Conservation (phyloP, 1,140 invertebrate genomes). For the Leptonema lineaticorne region DNA sequence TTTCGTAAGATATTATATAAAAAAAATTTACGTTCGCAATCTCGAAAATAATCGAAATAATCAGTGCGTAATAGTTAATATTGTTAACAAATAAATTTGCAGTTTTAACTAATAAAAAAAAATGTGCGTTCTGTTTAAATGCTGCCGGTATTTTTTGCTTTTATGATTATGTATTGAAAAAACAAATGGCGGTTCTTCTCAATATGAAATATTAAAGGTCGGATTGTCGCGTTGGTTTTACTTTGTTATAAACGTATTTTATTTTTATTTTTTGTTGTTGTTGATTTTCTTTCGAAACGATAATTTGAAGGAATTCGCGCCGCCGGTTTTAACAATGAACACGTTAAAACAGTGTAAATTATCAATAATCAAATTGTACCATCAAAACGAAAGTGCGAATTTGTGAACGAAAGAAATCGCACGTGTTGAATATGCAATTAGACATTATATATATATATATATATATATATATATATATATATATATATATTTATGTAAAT, state of each 20-base stretch:
- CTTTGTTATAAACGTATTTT: no score
- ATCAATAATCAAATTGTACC: neutral
- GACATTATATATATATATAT: no score
- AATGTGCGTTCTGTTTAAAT: neutral
- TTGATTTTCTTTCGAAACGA: no score
- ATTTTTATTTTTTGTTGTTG: no score
- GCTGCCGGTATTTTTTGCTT: no score
- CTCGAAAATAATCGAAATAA: neutral
- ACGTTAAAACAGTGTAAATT: neutral
- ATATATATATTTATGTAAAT: no score
- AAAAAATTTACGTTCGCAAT: neutral
- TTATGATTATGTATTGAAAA: no score
- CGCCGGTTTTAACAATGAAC: neutral
- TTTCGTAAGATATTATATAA: neutral
- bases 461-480: no score
- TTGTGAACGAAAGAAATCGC: neutral
- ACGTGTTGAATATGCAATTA: neutral
- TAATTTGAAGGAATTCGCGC: no score
- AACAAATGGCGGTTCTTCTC: no score
- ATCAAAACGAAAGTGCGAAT: constrained; percentile 7
- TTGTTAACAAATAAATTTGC: neutral
- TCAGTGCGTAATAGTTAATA: constrained; percentile 1
- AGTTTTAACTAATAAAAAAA: neutral
- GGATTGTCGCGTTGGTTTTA: no score
- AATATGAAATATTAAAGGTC: no score